phyloP scores from a whole-genome alignment of 2,113 vertebrate species.

The Dicrurus megarhynchus region DNA sequence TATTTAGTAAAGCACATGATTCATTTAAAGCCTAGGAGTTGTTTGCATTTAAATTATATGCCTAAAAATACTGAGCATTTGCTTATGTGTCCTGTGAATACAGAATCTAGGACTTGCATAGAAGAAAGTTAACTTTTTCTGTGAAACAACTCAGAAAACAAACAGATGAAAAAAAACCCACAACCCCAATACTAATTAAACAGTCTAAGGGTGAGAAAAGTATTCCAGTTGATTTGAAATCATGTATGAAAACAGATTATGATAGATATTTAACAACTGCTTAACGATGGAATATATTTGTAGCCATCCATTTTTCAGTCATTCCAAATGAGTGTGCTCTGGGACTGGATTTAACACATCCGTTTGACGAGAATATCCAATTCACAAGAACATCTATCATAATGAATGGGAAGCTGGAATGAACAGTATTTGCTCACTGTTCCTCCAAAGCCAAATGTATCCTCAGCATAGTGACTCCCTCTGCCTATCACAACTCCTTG shows the following conservation, averaged over 20 bases:
- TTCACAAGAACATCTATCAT: background rate
- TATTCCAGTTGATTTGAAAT: background rate
- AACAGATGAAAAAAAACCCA: background rate
- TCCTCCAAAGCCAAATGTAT: background rate
- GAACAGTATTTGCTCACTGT: background rate
- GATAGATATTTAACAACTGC: background rate
- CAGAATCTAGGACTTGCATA: background rate
- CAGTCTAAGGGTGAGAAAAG: background rate
- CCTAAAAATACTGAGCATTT: slow-evolving; percentile 4
- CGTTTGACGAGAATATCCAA: background rate
- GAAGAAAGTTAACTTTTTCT: background rate
- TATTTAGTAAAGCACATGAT: slow-evolving; percentile 20
- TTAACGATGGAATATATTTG: background rate
- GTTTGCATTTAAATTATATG: slow-evolving; percentile 16
- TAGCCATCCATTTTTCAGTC: background rate
- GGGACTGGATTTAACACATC: background rate
- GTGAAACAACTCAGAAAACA: background rate
- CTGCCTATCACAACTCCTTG: background rate
- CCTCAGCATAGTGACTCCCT: background rate
- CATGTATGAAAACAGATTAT: background rate
- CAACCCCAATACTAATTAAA: background rate
- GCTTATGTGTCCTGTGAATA: background rate
- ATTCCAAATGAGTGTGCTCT: background rate
- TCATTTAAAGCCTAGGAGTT: background rate
- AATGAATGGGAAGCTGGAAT: background rate